Conservation (phyloP, 2,113 vertebrate species). For the Etheostoma cragini region DNA sequence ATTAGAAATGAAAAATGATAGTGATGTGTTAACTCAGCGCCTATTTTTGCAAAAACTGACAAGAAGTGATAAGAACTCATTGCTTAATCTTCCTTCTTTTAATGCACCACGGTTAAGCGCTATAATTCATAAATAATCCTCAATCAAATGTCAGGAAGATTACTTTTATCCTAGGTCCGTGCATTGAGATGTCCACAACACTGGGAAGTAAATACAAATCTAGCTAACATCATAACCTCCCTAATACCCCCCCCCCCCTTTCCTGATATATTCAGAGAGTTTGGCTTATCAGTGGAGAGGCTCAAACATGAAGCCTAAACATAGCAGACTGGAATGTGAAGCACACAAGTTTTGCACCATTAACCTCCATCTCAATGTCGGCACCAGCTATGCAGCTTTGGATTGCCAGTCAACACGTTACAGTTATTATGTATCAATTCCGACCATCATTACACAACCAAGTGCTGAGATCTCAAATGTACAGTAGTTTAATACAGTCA, state of each 20-base stretch:
- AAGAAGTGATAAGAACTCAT: conserved; percentile 33
- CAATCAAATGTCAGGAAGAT: conserved; percentile 59
- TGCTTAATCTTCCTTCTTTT: conserved; percentile 30
- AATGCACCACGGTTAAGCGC: conserved; percentile 24
- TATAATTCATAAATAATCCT: conserved; percentile 65
- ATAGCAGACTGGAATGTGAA: conserved; percentile 50
- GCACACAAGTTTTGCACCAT: conserved; percentile 65
- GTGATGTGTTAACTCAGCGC: conserved; percentile 30
- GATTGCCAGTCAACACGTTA: conserved; percentile 62
- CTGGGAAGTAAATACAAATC: conserved; percentile 37
- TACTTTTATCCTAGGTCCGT: conserved; percentile 54
- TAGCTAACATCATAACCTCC: conserved; percentile 12
- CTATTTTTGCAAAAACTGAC: conserved; percentile 24
- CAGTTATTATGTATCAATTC: conserved; percentile 68
- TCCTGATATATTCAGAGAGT: conserved; percentile 19
- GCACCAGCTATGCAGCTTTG: conserved; percentile 26
- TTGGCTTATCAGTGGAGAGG: conserved; percentile 28
- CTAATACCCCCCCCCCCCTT: neutral
- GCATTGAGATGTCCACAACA: conserved; percentile 36
- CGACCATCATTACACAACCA: conserved; percentile 73
- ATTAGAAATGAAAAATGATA: conserved; percentile 47
- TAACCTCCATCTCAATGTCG: conserved; percentile 61
- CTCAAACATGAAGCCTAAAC: conserved; percentile 31
- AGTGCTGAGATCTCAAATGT: conserved; percentile 40
- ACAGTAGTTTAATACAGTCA: conserved; percentile 44